Evolutionary conservation across 2,113 vertebrate genomes (phyloP).

Genomic region (Tychaedon coryphoeus): DNA sequence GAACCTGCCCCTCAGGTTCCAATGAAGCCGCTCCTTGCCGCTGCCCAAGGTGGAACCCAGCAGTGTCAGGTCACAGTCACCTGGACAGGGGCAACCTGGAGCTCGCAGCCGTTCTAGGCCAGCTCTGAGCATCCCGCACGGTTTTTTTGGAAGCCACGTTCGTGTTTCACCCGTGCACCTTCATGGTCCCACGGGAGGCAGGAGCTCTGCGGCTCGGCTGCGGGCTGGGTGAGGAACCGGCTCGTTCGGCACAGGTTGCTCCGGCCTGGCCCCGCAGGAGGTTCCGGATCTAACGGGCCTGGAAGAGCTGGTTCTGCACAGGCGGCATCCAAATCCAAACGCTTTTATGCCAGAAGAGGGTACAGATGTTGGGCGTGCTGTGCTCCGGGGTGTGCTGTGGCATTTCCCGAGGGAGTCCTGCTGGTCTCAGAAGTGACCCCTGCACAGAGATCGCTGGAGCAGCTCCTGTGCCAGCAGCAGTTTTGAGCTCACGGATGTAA

Average conservation of each 20-base stretch:
- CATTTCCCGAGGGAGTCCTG: accelerated
- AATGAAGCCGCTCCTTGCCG: background rate
- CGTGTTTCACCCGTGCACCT: accelerated
- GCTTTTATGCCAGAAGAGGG: background rate
- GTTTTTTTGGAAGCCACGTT: accelerated
- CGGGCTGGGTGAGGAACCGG: background rate
- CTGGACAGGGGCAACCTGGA: accelerated
- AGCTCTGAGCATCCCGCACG: background rate
- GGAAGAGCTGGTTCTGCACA: background rate
- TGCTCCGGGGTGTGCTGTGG: accelerated
- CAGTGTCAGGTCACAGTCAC: accelerated
- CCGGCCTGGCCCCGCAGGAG: background rate
- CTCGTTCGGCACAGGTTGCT: accelerated
- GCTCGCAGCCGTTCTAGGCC: accelerated
- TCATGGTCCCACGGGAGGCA: background rate
- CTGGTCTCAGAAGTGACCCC: accelerated
- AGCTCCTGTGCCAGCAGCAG: background rate
- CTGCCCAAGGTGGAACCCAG: accelerated
- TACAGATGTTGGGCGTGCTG: accelerated
- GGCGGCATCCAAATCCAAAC: accelerated
- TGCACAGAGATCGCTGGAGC: accelerated
- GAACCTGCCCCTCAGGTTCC: background rate
- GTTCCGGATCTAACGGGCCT: accelerated
- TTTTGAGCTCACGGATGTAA: accelerated
- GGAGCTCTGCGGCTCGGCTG: background rate